phyloP scores from a whole-genome alignment of 2,797 vertebrate species.

The Siniperca obscura region DNA sequence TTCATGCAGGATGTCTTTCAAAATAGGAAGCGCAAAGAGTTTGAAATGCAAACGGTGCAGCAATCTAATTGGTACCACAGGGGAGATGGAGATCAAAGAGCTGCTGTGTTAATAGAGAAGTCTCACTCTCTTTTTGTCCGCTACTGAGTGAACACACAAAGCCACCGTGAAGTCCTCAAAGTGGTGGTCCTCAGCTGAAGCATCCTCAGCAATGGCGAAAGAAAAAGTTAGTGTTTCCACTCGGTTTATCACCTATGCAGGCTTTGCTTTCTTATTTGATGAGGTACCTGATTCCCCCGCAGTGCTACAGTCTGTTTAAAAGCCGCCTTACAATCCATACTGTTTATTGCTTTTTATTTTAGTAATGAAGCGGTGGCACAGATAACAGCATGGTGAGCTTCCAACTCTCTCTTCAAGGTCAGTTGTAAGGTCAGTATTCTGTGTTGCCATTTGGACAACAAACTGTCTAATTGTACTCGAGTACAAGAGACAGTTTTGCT shows the following conservation, averaged over 20 bases:
- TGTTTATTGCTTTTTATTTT: slow-evolving; percentile 18
- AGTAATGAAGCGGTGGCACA: slow-evolving; percentile 5
- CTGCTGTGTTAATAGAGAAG: slow-evolving; percentile 62
- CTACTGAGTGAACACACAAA: slow-evolving; percentile 53
- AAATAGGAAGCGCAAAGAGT: slow-evolving; percentile 64
- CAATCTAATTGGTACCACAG: slow-evolving; percentile 77
- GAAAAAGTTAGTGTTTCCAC: neutral
- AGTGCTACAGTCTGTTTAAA: slow-evolving; percentile 1
- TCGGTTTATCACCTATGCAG: neutral
- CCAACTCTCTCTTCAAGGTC: slow-evolving; percentile 4
- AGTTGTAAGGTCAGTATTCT: neutral
- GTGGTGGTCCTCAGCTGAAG: slow-evolving; percentile 45
- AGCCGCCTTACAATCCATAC: neutral
- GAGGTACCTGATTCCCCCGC: too few relatives aligned
- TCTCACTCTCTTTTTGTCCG: slow-evolving; percentile 52
- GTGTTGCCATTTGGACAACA: slow-evolving; percentile 26
- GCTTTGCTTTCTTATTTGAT: too few relatives aligned
- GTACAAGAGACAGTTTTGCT: neutral
- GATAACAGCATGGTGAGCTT: slow-evolving; percentile 7
- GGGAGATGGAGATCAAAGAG: slow-evolving; percentile 79
- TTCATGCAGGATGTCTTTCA: slow-evolving; percentile 73
- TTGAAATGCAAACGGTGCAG: slow-evolving; percentile 72
- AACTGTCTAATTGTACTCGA: slow-evolving; percentile 15
- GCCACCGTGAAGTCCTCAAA: slow-evolving; percentile 54
- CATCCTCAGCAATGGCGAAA: slow-evolving; percentile 1